Evolutionary conservation across 2,888 invertebrate species (phyloP).

Genomic region (Acleris emargana): DNA sequence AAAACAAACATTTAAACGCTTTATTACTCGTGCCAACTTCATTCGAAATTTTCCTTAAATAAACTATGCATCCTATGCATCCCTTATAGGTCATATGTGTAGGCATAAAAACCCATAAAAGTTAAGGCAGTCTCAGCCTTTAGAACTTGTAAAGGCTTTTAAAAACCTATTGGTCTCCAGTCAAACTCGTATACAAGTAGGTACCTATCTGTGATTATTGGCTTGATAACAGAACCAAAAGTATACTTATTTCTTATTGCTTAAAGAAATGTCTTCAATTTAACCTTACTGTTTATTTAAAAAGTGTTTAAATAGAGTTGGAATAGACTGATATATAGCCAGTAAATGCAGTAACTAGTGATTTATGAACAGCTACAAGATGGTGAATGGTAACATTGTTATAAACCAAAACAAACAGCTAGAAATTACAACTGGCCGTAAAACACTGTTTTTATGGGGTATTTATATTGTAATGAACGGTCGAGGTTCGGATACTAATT

Average conservation of each 20-base stretch:
- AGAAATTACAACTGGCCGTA: slow-evolving; percentile 46
- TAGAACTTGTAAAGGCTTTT: no score
- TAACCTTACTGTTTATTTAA: slow-evolving; percentile 10
- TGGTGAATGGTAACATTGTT: slow-evolving; percentile 73
- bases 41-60: no score
- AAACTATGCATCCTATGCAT: no score
- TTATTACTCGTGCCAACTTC: no score
- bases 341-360: slow-evolving; percentile 60
- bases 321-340: slow-evolving; percentile 69
- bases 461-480: slow-evolving; percentile 45
- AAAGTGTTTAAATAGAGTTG: slow-evolving; percentile 55
- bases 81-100: no score
- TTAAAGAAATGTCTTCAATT: background rate
- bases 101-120: no score
- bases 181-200: no score
- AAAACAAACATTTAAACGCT: no score
- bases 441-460: slow-evolving; percentile 53
- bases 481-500: slow-evolving; percentile 43
- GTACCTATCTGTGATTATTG: no score
- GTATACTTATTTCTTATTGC: background rate
- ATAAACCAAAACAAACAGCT: slow-evolving; percentile 49
- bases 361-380: slow-evolving; percentile 67
- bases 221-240: background rate
- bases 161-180: no score
- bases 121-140: no score